Conservation (phyloP, 2,888 invertebrate species). For the Yponomeuta cagnagella region DNA sequence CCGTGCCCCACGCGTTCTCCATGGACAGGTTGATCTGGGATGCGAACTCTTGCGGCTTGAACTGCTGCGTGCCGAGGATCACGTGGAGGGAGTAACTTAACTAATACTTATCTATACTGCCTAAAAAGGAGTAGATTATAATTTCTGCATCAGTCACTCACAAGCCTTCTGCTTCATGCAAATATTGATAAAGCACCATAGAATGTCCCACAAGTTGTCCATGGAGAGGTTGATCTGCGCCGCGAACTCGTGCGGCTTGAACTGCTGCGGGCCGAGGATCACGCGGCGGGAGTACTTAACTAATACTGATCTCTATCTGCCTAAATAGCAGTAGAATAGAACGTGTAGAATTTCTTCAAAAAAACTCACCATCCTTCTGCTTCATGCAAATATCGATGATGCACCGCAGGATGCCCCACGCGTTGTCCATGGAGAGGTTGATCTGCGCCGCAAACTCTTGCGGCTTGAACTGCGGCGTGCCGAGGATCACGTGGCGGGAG, state of each 20-base stretch:
- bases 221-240: conserved; percentile 98
- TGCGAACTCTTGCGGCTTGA: conserved; percentile 98
- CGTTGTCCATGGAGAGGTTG: conserved; percentile 99
- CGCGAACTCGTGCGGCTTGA: conserved; percentile 98
- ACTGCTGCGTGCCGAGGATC: conserved; percentile 97
- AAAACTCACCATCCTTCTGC: conserved; percentile 88
- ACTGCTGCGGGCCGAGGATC: conserved; percentile 97
- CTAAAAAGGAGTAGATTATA: too few relatives aligned
- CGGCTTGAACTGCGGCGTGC: conserved; percentile 98
- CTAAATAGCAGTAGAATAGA: too few relatives aligned
- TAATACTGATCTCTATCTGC: too few relatives aligned
- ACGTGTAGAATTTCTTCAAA: too few relatives aligned
- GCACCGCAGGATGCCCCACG: conserved; percentile 98
- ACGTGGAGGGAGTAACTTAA: conserved; percentile 82
- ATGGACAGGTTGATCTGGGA: conserved; percentile 98
- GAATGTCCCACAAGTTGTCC: conserved; percentile 99
- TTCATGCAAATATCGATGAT: conserved; percentile 98
- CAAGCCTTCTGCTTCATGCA: conserved; percentile 98
- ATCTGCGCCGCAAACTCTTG: conserved; percentile 99
- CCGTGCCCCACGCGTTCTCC: conserved; percentile 99
- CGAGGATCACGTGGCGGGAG: conserved; percentile 96
- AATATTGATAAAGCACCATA: conserved; percentile 97
- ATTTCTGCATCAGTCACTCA: conserved; percentile 32
- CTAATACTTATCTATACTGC: too few relatives aligned
- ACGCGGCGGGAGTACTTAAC: conserved; percentile 88